A percentile compares a stretch with the other conserved stretches of the same genome.
phyloP scores from a whole-genome alignment of 2,888 invertebrate species.

The Hydroisotoma schaefferi region DNA sequence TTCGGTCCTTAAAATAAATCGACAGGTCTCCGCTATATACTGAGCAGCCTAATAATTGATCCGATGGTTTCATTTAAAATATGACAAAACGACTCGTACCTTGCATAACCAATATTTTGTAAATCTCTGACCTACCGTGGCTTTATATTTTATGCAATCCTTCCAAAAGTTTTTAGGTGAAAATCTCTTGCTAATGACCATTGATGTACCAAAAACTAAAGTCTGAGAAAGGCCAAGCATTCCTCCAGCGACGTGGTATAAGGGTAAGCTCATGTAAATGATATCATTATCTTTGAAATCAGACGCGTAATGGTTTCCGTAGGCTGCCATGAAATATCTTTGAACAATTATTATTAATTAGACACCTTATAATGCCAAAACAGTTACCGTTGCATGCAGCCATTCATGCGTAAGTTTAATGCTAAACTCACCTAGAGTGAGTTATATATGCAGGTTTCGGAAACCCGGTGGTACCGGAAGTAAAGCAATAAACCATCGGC shows the following conservation, averaged over 20 bases:
- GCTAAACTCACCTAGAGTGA: conserved; percentile 24
- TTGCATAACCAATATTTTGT: neutral
- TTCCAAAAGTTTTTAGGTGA: conserved; percentile 60
- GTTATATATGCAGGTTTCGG: conserved; percentile 44
- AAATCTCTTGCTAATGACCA: conserved; percentile 58
- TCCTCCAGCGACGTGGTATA: conserved; percentile 57
- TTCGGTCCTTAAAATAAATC: conserved; percentile 75
- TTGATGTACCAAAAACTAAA: conserved; percentile 54
- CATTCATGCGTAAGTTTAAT: neutral
- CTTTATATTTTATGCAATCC: conserved; percentile 52
- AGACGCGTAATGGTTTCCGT: conserved; percentile 14
- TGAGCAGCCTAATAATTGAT: conserved; percentile 64
- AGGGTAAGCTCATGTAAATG: conserved; percentile 57
- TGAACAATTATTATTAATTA: neutral
- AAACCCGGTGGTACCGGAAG: conserved; percentile 92
- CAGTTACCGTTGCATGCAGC: neutral
- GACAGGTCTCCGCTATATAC: conserved; percentile 82
- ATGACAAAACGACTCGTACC: no score
- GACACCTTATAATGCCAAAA: neutral
- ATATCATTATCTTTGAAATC: conserved; percentile 22
- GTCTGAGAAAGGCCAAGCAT: conserved; percentile 55
- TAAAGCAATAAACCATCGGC: conserved; percentile 89
- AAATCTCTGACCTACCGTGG: neutral
- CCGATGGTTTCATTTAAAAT: no score
- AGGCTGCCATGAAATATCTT: conserved; percentile 1